phyloP scores from a whole-genome alignment of 2,888 invertebrate species.

The Brenthis hecate region DNA sequence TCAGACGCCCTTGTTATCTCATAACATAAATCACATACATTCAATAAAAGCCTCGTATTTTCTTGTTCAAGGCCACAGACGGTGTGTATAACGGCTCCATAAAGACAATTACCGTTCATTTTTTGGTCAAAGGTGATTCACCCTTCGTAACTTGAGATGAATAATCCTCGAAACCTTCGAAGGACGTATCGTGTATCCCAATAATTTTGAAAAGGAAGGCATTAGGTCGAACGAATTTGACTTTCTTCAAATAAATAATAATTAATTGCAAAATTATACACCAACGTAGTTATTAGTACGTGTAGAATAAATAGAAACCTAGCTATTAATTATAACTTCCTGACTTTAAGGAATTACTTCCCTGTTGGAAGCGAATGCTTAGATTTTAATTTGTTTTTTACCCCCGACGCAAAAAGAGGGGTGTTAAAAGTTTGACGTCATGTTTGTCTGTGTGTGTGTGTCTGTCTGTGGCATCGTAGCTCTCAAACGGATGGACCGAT shows the following conservation, averaged over 20 bases:
- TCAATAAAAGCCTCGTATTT: constrained; percentile 20
- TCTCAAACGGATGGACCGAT: no score
- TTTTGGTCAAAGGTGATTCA: constrained; percentile 39
- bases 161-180: constrained; percentile 25
- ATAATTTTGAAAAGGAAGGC: constrained; percentile 33
- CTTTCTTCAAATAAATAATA: neutral
- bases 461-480: no score
- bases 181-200: constrained; percentile 24
- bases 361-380: constrained; percentile 10
- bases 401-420: no score
- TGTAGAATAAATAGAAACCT: constrained; percentile 16
- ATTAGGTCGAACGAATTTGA: constrained; percentile 32
- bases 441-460: no score
- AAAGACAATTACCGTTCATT: constrained; percentile 36
- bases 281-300: constrained; percentile 1
- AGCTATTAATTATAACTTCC: constrained; percentile 14
- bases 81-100: constrained; percentile 34
- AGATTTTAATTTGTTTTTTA: neutral
- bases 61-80: constrained; percentile 35
- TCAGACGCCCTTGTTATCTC: constrained; percentile 49
- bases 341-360: constrained; percentile 13
- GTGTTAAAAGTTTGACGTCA: no score
- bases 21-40: constrained; percentile 54
- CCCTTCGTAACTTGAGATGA: constrained; percentile 31
- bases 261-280: constrained; percentile 7